These are phyloP conservation scores for Clarias pachynema DNA, from an alignment of 2,797 vertebrate genomes.

Conservation along the genomic window DNA sequence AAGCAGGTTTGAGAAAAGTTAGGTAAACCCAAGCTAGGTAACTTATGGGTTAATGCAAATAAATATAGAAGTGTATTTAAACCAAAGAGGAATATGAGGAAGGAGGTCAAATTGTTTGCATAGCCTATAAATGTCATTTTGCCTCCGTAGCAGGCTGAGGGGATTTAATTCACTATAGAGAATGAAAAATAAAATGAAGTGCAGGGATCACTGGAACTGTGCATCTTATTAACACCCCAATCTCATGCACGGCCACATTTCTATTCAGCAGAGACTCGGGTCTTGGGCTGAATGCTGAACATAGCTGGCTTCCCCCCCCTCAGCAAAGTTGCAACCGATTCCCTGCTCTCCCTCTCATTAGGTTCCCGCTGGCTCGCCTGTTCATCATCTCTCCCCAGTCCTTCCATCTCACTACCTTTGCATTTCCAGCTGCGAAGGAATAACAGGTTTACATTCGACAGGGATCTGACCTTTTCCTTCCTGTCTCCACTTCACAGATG, in stretches of 20 bases:
- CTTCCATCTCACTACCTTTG: background rate
- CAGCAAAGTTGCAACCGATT: constrained; percentile 33
- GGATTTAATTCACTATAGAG: constrained; percentile 32
- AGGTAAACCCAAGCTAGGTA: background rate
- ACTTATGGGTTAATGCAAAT: background rate
- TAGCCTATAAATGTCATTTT: constrained; percentile 23
- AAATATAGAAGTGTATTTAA: background rate
- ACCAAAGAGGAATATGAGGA: background rate
- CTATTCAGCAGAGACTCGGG: constrained; percentile 47
- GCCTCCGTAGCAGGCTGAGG: background rate
- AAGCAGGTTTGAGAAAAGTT: background rate
- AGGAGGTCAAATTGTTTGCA: constrained; percentile 9
- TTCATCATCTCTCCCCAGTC: constrained; percentile 23
- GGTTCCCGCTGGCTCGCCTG: constrained; percentile 36
- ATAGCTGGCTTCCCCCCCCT: background rate
- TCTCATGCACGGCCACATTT: constrained; percentile 58
- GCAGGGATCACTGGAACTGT: constrained; percentile 54
- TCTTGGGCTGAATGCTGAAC: constrained; percentile 31
- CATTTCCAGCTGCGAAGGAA: constrained; percentile 50
- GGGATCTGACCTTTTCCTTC: constrained; percentile 58
- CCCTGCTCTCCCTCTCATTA: constrained; percentile 52
- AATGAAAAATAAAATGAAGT: constrained; percentile 54
- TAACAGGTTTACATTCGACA: constrained; percentile 54
- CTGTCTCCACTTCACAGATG: constrained; percentile 51
- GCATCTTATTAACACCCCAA: constrained; percentile 51